Conservation (phyloP, 2,888 invertebrate species). For the Lucinisca nassula region DNA sequence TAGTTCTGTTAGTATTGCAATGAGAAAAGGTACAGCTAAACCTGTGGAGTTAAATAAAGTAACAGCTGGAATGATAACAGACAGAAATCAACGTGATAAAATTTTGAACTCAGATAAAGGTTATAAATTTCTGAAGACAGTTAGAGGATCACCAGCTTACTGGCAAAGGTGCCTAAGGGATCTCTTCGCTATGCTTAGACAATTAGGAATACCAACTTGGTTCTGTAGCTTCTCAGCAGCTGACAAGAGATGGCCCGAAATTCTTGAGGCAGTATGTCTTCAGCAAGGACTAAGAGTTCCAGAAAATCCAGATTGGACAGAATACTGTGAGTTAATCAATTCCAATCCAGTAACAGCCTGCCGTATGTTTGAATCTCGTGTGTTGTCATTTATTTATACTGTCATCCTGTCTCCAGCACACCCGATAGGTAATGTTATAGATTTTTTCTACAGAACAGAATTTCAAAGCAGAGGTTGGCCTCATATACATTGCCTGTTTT, state of each 20-base stretch:
- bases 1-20: slow-evolving; percentile 7
- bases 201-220: slow-evolving; percentile 64
- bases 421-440: slow-evolving; percentile 56
- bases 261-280: slow-evolving; percentile 52
- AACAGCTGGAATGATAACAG: slow-evolving; percentile 6
- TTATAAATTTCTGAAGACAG: slow-evolving; percentile 1
- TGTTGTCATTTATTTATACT: slow-evolving; percentile 43
- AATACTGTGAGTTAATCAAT: slow-evolving; percentile 49
- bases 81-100: background rate
- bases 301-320: slow-evolving; percentile 44
- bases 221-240: slow-evolving; percentile 65
- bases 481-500: slow-evolving; percentile 47
- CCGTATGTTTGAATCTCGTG: slow-evolving; percentile 64
- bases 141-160: slow-evolving; percentile 32
- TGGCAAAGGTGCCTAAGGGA: slow-evolving; percentile 25
- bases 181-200: slow-evolving; percentile 60
- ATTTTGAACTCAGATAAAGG: background rate
- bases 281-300: slow-evolving; percentile 39
- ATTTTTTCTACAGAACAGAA: slow-evolving; percentile 50
- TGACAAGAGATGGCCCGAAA: slow-evolving; percentile 62
- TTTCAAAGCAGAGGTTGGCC: slow-evolving; percentile 53
- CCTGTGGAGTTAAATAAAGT: background rate
- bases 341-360: slow-evolving; percentile 64
- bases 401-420: slow-evolving; percentile 42
- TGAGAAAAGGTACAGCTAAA: slow-evolving; percentile 1